A percentile compares a stretch with the other conserved stretches of the same genome.
Evolutionary conservation across 2,113 vertebrate genomes (phyloP).

Genomic region (Protobothrops flavoviridis): DNA sequence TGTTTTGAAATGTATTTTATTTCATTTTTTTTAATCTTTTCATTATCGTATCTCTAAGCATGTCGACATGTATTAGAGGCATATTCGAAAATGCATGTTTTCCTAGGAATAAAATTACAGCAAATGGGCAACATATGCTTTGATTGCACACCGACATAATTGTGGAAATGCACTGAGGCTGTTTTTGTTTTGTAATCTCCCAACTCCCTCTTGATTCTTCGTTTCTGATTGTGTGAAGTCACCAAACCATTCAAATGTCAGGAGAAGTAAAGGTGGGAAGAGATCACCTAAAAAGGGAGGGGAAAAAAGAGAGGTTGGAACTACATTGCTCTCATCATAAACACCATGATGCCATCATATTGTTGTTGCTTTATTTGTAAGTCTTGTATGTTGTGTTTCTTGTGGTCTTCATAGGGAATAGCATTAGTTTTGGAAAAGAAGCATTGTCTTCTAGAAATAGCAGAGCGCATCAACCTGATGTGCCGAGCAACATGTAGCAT

Average conservation of each 20-base stretch:
- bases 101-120: slow-evolving; percentile 35
- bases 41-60: slow-evolving; percentile 19
- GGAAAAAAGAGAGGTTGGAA: slow-evolving; percentile 6
- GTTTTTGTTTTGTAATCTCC: slow-evolving; percentile 25
- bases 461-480: background rate
- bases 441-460: background rate
- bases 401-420: background rate
- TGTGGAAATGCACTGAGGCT: slow-evolving; percentile 61
- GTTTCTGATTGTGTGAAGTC: slow-evolving; percentile 53
- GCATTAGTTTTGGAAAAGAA: background rate
- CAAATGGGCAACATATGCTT: slow-evolving; percentile 75
- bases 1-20: background rate
- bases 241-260: slow-evolving; percentile 40
- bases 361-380: background rate
- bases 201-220: slow-evolving; percentile 56
- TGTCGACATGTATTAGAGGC: slow-evolving; percentile 33
- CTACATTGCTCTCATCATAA: background rate
- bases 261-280: background rate
- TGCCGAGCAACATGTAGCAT: background rate
- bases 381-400: background rate
- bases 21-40: slow-evolving; percentile 23
- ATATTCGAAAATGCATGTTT: slow-evolving; percentile 46
- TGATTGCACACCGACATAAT: slow-evolving; percentile 67
- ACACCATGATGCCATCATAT: background rate
- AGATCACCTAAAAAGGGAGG: slow-evolving; percentile 10